Evolutionary conservation across 2,797 vertebrate species (phyloP).

Genomic region (Sebastes umbrosus): DNA sequence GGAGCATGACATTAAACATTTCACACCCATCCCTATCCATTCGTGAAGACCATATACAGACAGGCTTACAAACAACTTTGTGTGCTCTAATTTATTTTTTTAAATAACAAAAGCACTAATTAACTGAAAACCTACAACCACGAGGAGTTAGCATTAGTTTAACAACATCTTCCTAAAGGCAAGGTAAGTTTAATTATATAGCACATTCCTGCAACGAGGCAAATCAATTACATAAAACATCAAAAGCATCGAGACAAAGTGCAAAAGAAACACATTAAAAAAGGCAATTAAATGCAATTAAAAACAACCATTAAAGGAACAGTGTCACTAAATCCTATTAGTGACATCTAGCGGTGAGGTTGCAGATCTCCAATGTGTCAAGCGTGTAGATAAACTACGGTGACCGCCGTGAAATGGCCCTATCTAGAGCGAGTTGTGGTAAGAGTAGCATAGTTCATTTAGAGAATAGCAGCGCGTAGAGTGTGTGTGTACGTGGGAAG

Average conservation of each 20-base stretch:
- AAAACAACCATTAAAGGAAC: not conserved
- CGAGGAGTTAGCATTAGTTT: not conserved
- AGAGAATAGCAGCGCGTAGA: no score
- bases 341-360: no score
- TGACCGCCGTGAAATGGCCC: no score
- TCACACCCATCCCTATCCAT: not conserved
- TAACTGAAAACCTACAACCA: not conserved
- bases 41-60: not conserved
- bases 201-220: not conserved
- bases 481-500: no score
- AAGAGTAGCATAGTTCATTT: no score
- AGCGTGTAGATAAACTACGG: no score
- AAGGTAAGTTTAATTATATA: not conserved
- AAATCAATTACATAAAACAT: not conserved
- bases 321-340: no score
- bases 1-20: slow-evolving; percentile 8
- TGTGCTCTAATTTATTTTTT: not conserved
- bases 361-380: no score
- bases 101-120: not conserved
- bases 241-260: not conserved
- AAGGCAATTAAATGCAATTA: not conserved
- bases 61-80: not conserved
- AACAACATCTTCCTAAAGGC: not conserved
- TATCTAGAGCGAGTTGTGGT: no score
- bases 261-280: not conserved